Base-by-base conservation (phyloP, 1,140 invertebrate genomes). In the Saccostrea echinata region DNA sequence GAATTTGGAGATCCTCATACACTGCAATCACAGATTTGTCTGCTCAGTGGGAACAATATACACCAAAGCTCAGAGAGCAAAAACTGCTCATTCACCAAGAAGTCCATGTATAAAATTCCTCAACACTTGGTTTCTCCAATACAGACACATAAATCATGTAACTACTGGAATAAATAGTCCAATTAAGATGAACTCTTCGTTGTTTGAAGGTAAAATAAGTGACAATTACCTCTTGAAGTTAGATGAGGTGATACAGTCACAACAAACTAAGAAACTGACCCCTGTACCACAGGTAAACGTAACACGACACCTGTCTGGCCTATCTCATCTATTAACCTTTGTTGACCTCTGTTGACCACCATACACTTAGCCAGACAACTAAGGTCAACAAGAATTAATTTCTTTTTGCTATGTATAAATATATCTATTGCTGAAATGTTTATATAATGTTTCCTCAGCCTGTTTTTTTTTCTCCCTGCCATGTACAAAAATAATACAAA, bases 341-440 rank as follows among this genome's bases (percentile, higher is more conserved):
- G 43, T 43, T 43, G n/a, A n/a, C n/a, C n/a, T n/a, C n/a, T n/a
- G n/a, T n/a, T n/a, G 68, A 76, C 68, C 68, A 76, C 68, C 4
- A 8, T 30, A 24, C 68, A 76, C 6, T 18, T 61, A 0, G 16
- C 55, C 55, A 61, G 55, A 61, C 55, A 61, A 8, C 55, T 21
- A n/a, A 61, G 55, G 55, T 61, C 55, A 61, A 61, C 55, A 61
- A 61, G 4, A 61, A 61, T 43, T 61, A 61, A 61, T 61, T 61
- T n/a, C 16, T 43, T 9, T 43, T 9, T 6, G 4, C 43, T 43
- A 43, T 43, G 43, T 43, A 43, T 43, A 43, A 43, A 43, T 6
- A 43, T 4, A 43, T 43, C 43, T 43, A 43, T 43, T 43, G 43
- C 43, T 43, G 43, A 43, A 43, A 43, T 43, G 43, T 43, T 43